Conservation (phyloP, 2,888 invertebrate genomes). For the Erannis defoliaria region DNA sequence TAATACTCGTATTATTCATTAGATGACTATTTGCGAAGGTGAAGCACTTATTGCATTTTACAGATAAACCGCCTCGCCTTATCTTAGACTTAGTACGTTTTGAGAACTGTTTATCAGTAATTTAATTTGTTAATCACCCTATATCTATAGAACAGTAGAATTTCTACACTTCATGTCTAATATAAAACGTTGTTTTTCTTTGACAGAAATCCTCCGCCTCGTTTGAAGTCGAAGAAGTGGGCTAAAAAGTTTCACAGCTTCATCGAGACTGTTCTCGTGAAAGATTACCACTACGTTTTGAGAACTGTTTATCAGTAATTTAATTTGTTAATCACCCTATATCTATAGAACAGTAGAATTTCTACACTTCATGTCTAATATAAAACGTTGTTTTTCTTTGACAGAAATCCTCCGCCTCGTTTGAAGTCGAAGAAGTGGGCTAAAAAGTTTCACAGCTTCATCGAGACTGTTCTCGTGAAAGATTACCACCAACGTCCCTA, state of each 20-base stretch:
- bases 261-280: conserved; percentile 99
- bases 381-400: conserved; percentile 40
- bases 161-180: background rate
- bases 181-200: background rate
- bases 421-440: conserved; percentile 99
- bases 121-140: conserved; percentile 1
- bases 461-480: conserved; percentile 99
- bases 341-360: too few species aligned
- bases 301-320: conserved; percentile 16
- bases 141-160: too few species aligned
- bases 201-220: conserved; percentile 96
- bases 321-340: conserved; percentile 1
- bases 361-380: background rate
- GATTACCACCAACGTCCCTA: conserved; percentile 99
- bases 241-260: conserved; percentile 99
- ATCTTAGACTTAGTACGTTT: conserved; percentile 12
- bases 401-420: conserved; percentile 97
- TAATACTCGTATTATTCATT: conserved; percentile 1
- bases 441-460: conserved; percentile 98
- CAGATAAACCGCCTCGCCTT: conserved; percentile 14
- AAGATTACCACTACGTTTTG: conserved; percentile 92
- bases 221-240: conserved; percentile 99
- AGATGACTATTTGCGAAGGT: background rate
- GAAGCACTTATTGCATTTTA: background rate
- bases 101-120: conserved; percentile 16